Evolutionary conservation across 2,888 invertebrate genomes (phyloP).

Genomic region (Andrena fulva): DNA sequence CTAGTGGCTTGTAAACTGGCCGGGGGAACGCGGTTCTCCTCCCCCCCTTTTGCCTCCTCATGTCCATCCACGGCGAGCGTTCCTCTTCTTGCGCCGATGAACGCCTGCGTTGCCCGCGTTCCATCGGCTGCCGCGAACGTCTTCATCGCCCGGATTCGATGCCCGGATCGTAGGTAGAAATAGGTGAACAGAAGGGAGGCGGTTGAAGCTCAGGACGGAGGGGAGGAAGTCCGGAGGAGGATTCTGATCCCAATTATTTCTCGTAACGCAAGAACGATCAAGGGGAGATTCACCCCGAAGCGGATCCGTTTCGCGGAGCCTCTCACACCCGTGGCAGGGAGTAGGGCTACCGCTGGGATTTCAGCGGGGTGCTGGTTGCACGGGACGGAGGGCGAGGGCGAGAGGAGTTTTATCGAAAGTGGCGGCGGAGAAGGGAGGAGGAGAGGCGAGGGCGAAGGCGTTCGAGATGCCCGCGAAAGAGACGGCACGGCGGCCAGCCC

Average conservation of each 20-base stretch:
- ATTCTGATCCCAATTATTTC: background rate
- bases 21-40: slow-evolving; percentile 46
- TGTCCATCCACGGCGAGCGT: slow-evolving; percentile 4
- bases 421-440: slow-evolving; percentile 25
- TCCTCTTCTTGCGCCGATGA: slow-evolving; percentile 8
- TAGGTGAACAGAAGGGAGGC: too few relatives aligned
- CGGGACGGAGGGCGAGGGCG: slow-evolving; percentile 9
- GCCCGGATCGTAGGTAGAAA: background rate
- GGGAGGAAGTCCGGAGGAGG: background rate
- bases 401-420: slow-evolving; percentile 49
- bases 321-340: slow-evolving; percentile 31
- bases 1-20: slow-evolving; percentile 62
- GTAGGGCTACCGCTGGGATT: slow-evolving; percentile 57
- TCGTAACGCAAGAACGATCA: slow-evolving; percentile 15
- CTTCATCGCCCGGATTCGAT: background rate
- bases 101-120: background rate
- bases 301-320: slow-evolving; percentile 28
- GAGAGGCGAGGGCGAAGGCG: slow-evolving; percentile 47
- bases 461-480: slow-evolving; percentile 69
- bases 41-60: background rate
- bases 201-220: background rate
- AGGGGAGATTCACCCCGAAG: slow-evolving; percentile 32
- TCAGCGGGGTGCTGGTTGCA: slow-evolving; percentile 56
- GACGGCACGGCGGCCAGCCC: slow-evolving; percentile 63
- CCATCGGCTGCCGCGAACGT: background rate